Evolutionary conservation across 2,888 invertebrate species (phyloP), one percentile per base, ranked within the genome.

Genomic region (Dolichopus griseipennis): DNA sequence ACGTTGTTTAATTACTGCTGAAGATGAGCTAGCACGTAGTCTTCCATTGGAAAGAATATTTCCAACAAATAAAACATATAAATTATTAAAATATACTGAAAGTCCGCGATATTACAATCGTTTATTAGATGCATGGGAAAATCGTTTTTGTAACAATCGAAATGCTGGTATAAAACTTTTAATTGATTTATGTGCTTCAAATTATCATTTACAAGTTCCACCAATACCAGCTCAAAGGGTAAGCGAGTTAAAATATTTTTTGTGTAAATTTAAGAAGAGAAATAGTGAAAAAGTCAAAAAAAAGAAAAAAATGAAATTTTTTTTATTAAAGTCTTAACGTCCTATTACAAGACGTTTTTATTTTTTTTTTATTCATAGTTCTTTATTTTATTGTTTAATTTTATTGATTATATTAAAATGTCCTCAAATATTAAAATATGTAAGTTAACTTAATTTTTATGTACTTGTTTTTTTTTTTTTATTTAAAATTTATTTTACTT

Each of bases 121-220:
- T 70, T 84, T 97, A 70, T 86, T 96, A 75, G 93, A 96, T 79
- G 94, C 95, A 7, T 97, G 96, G 96, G 94, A 96, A 80, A 80
- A 85, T 33, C 86, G 88, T 72, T 95, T 92, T 78, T 73, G 72
- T 6, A 85, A 88, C 74, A 85, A 93, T 72, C 78, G 82, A 8
- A 74, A 75, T 0, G 71, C 72, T 20, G 82, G 89, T n/a, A 82
- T 90, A 72, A 83, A 84, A 68, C 77, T 87, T 61, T 82, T 92
- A 43, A 85, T 86, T 72, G 83, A 83, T 70, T 82, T 88, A 72
- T 92, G 92, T 78, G 83, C 85, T 71, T 85, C 88, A 74, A 89
- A 89, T 77, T 83, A 88, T 76, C 92, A 92, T 79, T 83, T 91
- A 72, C 87, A 88, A 75, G 87, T 89, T 68, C 87, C 89, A 33